Evolutionary conservation across 2,797 vertebrate genomes (phyloP), one percentile per base, ranked within the genome.

Genomic region (Macropodus opercularis): DNA sequence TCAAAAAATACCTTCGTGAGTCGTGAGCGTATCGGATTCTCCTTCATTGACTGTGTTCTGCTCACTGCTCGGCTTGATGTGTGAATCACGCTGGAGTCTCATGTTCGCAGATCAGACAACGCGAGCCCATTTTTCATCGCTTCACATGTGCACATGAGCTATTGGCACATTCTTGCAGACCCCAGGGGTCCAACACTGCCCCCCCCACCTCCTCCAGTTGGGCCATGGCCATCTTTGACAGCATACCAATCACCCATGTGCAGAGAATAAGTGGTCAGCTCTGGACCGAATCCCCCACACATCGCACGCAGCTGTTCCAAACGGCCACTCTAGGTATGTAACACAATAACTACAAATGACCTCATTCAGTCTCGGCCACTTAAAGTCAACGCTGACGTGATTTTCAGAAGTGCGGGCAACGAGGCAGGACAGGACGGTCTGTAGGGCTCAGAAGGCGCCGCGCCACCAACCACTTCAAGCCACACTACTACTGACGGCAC

Each of bases 301-400:
- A 79, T 83, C 26, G 13, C 63, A 79, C 70, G 86, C 89, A 91
- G 90, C 88, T 90, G 89, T 89, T 87, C 67, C 77, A 76, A 79
- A 82, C 75, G 72, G 78, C 86, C 79, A 79, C 72, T 82, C 61
- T 57, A 81, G 72, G 79, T 52, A 8, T 76, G 87, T 80, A 90
- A 91, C 34, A 58, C 64, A 83, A 90, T 61, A 83, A 63, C 73
- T 55, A 44, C 77, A 85, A 80, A 77, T 75, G 73, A 85, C 84
- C 82, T 85, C 73, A 83, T 80, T 85, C 79, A 57, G 66, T 87
- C 70, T 68, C 34, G 80, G 69, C 47, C 69, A 63, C 60, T 77
- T 69, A 80, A 72, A 84, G 69, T 81, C 71, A 86, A 78, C 86
- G 81, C 65, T 85, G 75, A 81, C 57, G 77, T 4, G 29, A 65